A percentile compares a stretch with the other conserved stretches of the same genome.
Evolutionary conservation across 37 sponge, comb jelly and placozoan genomes (phyloP).

Genomic region (Aplysina aerophoba): DNA sequence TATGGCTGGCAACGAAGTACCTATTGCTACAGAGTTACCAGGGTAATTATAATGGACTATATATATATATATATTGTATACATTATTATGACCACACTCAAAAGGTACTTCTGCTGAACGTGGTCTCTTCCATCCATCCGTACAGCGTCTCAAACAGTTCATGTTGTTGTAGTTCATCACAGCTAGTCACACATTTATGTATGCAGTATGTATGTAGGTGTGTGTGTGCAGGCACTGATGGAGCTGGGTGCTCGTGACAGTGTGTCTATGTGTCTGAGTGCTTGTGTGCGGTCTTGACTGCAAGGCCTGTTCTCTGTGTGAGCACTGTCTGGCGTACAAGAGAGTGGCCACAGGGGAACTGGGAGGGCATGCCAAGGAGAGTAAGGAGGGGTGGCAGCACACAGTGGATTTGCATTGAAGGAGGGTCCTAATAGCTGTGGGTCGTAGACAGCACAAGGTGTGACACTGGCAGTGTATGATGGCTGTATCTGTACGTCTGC

Average conservation of each 20-base stretch:
- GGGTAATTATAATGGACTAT: too few species aligned
- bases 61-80: too few species aligned
- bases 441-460: too few species aligned
- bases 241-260: not conserved
- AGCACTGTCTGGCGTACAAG: conserved; percentile 49
- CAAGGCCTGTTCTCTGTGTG: conserved; percentile 55
- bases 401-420: conserved; percentile 16
- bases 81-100: too few species aligned
- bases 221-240: too few species aligned
- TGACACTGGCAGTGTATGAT: not conserved
- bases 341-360: not conserved
- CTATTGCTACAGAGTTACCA: too few species aligned
- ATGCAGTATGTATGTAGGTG: not conserved
- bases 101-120: too few species aligned
- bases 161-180: too few species aligned
- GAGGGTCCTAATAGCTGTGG: not conserved
- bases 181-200: too few species aligned
- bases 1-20: too few species aligned
- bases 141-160: too few species aligned
- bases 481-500: not conserved
- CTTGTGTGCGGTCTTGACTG: conserved; percentile 66
- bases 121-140: too few species aligned
- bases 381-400: not conserved
- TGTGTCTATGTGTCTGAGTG: conserved; percentile 37
- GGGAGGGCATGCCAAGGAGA: not conserved